phyloP scores from a whole-genome alignment of 2,113 vertebrate species.

The Urocitellus parryii region DNA sequence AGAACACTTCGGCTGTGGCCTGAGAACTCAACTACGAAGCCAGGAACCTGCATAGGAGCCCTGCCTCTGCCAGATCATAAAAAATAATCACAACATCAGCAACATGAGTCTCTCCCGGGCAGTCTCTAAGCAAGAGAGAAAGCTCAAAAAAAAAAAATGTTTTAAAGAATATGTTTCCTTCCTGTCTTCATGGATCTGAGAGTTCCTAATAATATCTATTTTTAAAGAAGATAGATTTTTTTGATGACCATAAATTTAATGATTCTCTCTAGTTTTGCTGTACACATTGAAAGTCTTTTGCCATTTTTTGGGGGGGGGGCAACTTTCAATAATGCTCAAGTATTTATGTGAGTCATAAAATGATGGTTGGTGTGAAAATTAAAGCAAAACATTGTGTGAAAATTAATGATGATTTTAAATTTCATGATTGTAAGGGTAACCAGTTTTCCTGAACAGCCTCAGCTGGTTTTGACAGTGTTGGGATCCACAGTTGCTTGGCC shows the following conservation, averaged over 20 bases:
- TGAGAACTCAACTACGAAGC: slow-evolving; percentile 6
- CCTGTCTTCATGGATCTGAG: slow-evolving; percentile 5
- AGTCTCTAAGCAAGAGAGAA: slow-evolving; percentile 17
- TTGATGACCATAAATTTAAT: neutral
- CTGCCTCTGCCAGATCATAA: neutral
- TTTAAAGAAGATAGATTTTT: slow-evolving; percentile 47
- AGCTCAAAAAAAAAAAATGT: neutral
- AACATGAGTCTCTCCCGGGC: neutral
- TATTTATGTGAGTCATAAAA: slow-evolving; percentile 48
- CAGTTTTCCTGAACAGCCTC: neutral
- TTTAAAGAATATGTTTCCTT: neutral
- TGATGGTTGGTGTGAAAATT: neutral
- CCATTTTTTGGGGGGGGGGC: neutral
- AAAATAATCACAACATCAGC: neutral
- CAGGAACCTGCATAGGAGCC: neutral
- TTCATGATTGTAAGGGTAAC: neutral
- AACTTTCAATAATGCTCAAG: slow-evolving; percentile 6
- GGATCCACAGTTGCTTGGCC: neutral
- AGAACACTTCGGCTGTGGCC: neutral
- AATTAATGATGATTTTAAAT: neutral
- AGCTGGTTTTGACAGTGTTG: neutral
- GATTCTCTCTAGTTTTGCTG: neutral
- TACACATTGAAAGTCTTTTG: neutral
- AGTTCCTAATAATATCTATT: neutral
- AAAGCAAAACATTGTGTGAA: slow-evolving; percentile 20